Evolutionary conservation across 35 echinoderm and acorn worm species (phyloP).

Genomic region (Heliocidaris erythrogramma): DNA sequence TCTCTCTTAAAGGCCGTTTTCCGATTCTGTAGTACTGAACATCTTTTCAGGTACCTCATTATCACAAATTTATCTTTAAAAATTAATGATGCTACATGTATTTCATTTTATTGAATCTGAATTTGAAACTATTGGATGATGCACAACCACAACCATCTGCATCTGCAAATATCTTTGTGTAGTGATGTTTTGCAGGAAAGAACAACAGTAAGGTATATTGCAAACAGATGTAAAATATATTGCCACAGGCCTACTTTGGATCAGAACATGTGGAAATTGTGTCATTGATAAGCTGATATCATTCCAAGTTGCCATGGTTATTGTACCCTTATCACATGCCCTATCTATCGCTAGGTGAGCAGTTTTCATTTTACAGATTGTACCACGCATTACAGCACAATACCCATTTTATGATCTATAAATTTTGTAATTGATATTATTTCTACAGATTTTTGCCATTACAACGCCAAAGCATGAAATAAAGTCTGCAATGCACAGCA

Average conservation of each 20-base stretch:
- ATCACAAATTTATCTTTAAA: too few relatives aligned
- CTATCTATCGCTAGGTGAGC: neutral
- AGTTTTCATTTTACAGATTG: neutral
- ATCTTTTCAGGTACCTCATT: too few relatives aligned
- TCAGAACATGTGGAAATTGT: slow-evolving; percentile 7
- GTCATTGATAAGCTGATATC: neutral
- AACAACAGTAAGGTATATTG: neutral
- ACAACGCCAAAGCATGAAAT: neutral
- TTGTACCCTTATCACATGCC: neutral
- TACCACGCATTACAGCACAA: neutral
- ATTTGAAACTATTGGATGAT: neutral
- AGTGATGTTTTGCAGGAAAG: neutral
- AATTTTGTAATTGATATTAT: neutral
- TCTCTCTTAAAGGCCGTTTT: too few relatives aligned
- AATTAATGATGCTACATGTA: too few relatives aligned
- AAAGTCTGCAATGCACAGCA: neutral
- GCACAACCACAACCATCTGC: neutral
- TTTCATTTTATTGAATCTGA: neutral
- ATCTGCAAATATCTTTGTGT: neutral
- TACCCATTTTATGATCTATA: neutral
- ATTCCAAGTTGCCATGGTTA: neutral
- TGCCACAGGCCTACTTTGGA: neutral
- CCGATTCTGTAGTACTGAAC: too few relatives aligned
- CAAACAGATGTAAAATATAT: neutral
- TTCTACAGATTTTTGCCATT: neutral